Conservation (phyloP, 1,140 invertebrate species). For the Phortica variegata region DNA sequence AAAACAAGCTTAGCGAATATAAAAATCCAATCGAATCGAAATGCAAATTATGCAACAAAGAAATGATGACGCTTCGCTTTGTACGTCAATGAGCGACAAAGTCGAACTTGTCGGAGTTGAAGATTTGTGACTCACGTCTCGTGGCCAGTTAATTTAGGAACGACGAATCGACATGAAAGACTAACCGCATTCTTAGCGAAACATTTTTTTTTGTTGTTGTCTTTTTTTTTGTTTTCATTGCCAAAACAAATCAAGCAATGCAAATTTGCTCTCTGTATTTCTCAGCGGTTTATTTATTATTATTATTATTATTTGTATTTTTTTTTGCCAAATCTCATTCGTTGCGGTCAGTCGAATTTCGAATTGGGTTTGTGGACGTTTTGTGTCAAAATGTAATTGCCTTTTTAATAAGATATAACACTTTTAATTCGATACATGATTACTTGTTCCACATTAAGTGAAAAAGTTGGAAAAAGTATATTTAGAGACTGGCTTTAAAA, state of each 20-base stretch:
- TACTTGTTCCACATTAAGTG: too few relatives aligned
- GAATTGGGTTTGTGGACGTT: too few relatives aligned
- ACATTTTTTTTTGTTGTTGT: too few relatives aligned
- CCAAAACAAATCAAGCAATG: conserved; percentile 5
- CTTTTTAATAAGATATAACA: too few relatives aligned
- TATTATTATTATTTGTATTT: too few relatives aligned
- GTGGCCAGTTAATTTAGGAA: conserved; percentile 31
- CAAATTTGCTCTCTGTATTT: conserved; percentile 4
- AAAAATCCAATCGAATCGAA: conserved; percentile 48
- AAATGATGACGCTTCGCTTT: conserved; percentile 11
- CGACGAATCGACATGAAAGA: conserved; percentile 52
- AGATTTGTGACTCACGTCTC: neutral
- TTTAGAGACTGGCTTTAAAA: too few relatives aligned
- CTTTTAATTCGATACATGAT: too few relatives aligned
- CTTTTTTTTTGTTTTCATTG: conserved; percentile 43
- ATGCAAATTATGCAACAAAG: conserved; percentile 51
- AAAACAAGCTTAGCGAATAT: too few relatives aligned
- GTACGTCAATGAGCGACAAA: neutral
- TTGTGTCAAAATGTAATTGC: too few relatives aligned
- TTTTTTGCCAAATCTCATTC: conserved; percentile 35
- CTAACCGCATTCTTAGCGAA: too few relatives aligned
- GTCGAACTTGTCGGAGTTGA: neutral
- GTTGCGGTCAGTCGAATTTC: conserved; percentile 42
- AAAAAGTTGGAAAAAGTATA: too few relatives aligned
- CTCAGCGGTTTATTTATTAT: conserved; percentile 30